Evolutionary conservation across 2,797 vertebrate genomes (phyloP).

Genomic region (Enteromius mattozi): DNA sequence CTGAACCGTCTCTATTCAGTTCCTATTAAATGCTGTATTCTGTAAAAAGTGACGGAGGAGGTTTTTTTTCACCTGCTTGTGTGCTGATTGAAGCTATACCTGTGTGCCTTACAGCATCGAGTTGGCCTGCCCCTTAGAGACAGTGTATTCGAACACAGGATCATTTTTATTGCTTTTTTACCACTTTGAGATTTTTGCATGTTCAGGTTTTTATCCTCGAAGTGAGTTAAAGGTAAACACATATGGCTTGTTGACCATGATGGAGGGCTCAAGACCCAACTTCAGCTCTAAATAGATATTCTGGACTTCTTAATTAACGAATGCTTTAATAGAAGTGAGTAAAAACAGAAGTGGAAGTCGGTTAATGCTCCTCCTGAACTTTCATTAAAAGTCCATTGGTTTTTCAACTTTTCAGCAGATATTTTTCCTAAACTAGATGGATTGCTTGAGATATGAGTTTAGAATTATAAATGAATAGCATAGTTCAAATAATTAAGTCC

Average conservation of each 20-base stretch:
- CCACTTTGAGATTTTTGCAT: not conserved
- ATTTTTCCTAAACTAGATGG: not conserved
- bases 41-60: conserved; percentile 22
- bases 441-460: not conserved
- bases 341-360: not conserved
- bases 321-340: not conserved
- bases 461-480: not conserved
- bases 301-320: conserved; percentile 18
- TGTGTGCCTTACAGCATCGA: conserved; percentile 20
- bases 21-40: conserved; percentile 2
- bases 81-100: conserved; percentile 47
- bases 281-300: not conserved
- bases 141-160: not conserved
- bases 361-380: not conserved
- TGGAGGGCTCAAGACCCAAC: not conserved
- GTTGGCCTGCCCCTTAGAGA: conserved; percentile 36
- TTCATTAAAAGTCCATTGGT: not conserved
- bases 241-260: conserved; percentile 7
- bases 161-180: not conserved
- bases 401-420: not conserved
- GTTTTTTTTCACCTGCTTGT: conserved; percentile 44
- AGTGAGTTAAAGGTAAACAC: conserved; percentile 8
- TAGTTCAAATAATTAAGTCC: not conserved
- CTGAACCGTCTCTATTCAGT: not conserved
- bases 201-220: not conserved